Conservation (phyloP, 2,113 vertebrate genomes). For the human region DNA sequence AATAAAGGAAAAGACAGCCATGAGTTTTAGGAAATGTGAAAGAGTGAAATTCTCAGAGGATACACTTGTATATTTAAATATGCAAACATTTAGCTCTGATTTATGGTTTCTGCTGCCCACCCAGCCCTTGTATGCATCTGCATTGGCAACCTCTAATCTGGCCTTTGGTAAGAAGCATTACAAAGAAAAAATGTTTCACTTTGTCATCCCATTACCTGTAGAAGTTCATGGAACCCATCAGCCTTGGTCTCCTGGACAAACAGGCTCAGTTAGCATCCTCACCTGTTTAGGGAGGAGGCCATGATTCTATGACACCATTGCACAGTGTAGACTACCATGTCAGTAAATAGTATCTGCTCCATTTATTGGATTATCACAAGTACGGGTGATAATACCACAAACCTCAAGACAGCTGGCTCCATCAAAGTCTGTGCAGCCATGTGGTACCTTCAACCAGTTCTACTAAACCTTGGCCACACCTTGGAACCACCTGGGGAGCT, state of each 20-base stretch:
- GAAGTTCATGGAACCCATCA: background rate
- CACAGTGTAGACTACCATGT: background rate
- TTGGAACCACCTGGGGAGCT: background rate
- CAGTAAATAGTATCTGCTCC: background rate
- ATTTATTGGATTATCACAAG: background rate
- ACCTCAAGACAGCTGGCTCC: background rate
- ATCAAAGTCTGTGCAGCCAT: background rate
- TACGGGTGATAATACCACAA: background rate
- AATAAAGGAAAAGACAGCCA: background rate
- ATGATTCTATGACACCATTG: background rate
- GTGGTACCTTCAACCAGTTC: background rate
- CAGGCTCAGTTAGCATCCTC: background rate
- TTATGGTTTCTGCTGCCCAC: background rate
- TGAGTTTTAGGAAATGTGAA: conserved; percentile 8
- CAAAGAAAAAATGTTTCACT: background rate
- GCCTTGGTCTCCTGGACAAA: background rate
- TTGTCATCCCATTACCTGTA: background rate
- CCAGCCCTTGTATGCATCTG: background rate
- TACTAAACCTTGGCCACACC: background rate
- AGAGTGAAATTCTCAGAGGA: background rate
- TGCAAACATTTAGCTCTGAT: background rate
- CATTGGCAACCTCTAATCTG: background rate
- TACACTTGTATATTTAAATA: background rate
- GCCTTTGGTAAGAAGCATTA: background rate
- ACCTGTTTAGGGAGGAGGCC: background rate